Evolutionary conservation across 2,113 vertebrate genomes (phyloP).

Genomic region (Camelus dromedarius): DNA sequence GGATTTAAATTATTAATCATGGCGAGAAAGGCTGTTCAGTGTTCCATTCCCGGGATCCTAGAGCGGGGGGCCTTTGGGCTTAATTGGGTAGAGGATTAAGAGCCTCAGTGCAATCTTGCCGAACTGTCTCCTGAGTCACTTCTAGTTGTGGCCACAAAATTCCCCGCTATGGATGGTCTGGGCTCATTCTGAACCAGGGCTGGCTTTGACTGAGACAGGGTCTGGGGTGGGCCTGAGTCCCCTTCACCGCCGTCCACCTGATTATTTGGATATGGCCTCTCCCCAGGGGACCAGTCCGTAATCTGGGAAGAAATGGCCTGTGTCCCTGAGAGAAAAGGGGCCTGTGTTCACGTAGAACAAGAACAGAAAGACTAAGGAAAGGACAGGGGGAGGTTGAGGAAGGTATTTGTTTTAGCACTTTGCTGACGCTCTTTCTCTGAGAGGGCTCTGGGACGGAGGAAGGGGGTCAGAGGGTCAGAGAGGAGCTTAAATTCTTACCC

Average conservation of each 20-base stretch:
- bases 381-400: neutral
- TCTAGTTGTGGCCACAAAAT: neutral
- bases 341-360: neutral
- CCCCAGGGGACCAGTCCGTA: neutral
- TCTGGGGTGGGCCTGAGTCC: neutral
- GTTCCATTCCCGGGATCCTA: conserved; percentile 70
- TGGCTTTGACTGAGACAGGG: neutral
- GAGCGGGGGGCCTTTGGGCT: conserved; percentile 70
- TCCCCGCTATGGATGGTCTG: neutral
- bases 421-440: neutral
- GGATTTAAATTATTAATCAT: conserved; percentile 84
- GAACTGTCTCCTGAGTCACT: neutral
- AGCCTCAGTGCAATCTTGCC: neutral
- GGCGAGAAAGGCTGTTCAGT: conserved; percentile 75
- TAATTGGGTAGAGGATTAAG: conserved; percentile 35
- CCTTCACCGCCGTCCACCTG: accelerated
- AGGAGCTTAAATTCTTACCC: neutral
- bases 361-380: neutral
- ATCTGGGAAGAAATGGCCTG: neutral
- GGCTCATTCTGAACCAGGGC: neutral
- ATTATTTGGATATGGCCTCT: no score
- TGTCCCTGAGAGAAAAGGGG: neutral
- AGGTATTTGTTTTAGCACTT: neutral
- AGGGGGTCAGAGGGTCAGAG: neutral
- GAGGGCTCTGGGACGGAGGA: neutral